Percentiles rank a stretch among this genome's conserved stretches.
phyloP scores from a whole-genome alignment of 30 jellyfish, hydroid and myxozoan genomes.

The Aurelia sp. region DNA sequence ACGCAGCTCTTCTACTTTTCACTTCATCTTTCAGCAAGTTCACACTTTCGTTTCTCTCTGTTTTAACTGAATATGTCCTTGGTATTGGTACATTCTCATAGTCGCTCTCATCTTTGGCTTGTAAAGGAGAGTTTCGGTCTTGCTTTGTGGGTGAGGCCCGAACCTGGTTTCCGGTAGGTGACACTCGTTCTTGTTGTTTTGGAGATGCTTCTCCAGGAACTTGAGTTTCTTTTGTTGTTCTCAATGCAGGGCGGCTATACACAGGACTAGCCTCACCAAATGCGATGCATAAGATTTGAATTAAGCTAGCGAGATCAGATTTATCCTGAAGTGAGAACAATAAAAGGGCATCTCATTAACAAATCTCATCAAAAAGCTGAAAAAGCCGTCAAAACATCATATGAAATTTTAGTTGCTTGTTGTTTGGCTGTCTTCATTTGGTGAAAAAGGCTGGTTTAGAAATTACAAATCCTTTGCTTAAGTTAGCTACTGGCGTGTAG shows the following conservation, averaged over 20 bases:
- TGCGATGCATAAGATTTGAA: conserved; percentile 57
- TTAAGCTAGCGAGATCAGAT: conserved; percentile 61
- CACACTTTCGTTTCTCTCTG: not conserved
- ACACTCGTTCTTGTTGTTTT: not conserved
- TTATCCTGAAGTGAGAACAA: conserved; percentile 34
- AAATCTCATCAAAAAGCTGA: too few species aligned
- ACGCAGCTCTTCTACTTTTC: not conserved
- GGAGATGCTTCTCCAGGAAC: not conserved
- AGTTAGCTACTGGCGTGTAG: too few species aligned
- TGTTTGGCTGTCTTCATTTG: too few species aligned
- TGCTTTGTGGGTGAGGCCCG: not conserved
- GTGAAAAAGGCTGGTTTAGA: too few species aligned
- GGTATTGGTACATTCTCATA: not conserved
- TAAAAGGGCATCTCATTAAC: too few species aligned
- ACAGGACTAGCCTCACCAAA: conserved; percentile 85
- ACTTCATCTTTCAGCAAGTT: not conserved
- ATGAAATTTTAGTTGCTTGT: too few species aligned
- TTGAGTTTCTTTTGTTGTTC: not conserved
- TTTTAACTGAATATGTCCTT: not conserved
- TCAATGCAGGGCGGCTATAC: conserved; percentile 16
- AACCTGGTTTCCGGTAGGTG: not conserved
- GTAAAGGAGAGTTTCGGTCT: not conserved
- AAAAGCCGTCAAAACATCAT: too few species aligned
- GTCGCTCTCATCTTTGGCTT: not conserved
- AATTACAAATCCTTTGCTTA: too few species aligned